Evolutionary conservation across 2,113 vertebrate genomes (phyloP).

Genomic region (Trachemys scripta): DNA sequence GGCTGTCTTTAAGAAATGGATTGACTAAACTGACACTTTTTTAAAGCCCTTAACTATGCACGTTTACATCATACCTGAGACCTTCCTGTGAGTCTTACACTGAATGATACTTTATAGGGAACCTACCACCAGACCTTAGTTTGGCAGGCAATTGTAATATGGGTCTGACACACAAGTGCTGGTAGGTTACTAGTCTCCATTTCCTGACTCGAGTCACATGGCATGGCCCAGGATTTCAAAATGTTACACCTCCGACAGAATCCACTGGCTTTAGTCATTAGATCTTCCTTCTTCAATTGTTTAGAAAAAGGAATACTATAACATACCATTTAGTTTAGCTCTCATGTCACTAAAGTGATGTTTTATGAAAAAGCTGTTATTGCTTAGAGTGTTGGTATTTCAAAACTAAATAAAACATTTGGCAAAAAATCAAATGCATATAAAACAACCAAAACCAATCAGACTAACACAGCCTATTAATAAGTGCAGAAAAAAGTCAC

Average conservation of each 20-base stretch:
- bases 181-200: background rate
- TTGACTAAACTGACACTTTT: background rate
- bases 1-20: background rate
- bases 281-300: background rate
- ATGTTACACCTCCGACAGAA: rapidly evolving
- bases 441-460: background rate
- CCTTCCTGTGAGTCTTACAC: background rate
- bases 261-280: background rate
- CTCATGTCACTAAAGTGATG: background rate
- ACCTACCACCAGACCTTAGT: background rate
- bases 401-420: background rate
- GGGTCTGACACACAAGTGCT: background rate
- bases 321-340: background rate
- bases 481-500: background rate
- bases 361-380: background rate
- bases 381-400: background rate
- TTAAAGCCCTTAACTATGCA: background rate
- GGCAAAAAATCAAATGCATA: background rate
- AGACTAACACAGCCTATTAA: background rate
- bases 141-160: background rate
- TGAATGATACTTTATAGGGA: rapidly evolving
- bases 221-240: background rate
- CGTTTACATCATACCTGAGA: background rate
- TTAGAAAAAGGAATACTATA: rapidly evolving
- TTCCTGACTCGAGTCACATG: background rate